Evolutionary conservation across 30 jellyfish, hydroid and myxozoan genomes (phyloP).

Genomic region (Turritopsis dohrnii): DNA sequence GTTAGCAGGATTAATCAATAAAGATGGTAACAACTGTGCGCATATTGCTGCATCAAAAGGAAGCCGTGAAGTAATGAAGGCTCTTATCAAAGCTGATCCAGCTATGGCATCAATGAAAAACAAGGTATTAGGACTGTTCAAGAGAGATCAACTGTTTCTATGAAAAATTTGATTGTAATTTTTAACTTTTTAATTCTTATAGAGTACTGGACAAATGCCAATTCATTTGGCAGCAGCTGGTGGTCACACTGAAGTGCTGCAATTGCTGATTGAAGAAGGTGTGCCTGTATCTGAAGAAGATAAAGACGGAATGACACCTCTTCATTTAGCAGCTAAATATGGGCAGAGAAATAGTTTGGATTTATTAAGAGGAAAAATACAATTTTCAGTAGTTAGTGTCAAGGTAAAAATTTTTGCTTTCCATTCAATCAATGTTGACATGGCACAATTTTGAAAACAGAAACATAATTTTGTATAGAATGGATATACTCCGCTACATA

Average conservation of each 20-base stretch:
- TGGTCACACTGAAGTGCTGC: constrained; percentile 76
- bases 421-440: not conserved
- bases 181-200: constrained; percentile 13
- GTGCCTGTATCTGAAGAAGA: constrained; percentile 87
- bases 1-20: constrained; percentile 52
- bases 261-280: constrained; percentile 51
- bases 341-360: constrained; percentile 80
- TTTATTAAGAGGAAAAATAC: constrained; percentile 67
- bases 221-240: constrained; percentile 92
- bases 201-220: constrained; percentile 70
- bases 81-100: constrained; percentile 54
- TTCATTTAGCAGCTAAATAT: constrained; percentile 84
- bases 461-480: constrained; percentile 27
- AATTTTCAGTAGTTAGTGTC: constrained; percentile 59
- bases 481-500: constrained; percentile 84
- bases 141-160: not conserved
- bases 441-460: not conserved
- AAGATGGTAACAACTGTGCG: constrained; percentile 90
- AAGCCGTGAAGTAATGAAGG: constrained; percentile 81
- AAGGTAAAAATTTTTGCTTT: constrained; percentile 41
- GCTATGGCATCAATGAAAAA: constrained; percentile 56
- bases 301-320: constrained; percentile 92
- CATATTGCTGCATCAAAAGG: constrained; percentile 94
- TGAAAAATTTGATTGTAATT: not conserved
- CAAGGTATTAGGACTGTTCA: constrained; percentile 39